Evolutionary conservation across 2,113 vertebrate genomes (phyloP).

Genomic region (Erythrolamprus reginae): DNA sequence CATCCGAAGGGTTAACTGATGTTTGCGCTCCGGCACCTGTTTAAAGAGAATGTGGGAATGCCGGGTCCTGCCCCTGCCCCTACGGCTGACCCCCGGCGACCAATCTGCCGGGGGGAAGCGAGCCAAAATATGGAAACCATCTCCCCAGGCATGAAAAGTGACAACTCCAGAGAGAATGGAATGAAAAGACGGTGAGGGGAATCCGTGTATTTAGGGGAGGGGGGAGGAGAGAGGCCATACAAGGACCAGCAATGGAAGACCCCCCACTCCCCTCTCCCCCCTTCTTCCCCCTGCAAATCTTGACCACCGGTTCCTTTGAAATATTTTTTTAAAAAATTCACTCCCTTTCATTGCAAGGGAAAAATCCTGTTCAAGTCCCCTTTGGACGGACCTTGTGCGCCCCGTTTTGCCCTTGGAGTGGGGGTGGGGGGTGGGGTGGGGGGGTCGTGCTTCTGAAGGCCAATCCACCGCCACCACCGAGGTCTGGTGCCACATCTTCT

Average conservation of each 20-base stretch:
- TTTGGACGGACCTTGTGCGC: neutral
- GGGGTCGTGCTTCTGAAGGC: slow-evolving; percentile 5
- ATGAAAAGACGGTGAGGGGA: neutral
- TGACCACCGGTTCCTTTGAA: neutral
- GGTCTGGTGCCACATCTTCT: slow-evolving; percentile 37
- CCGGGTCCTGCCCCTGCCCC: slow-evolving; percentile 42
- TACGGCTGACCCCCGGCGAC: slow-evolving; percentile 19
- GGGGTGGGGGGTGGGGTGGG: neutral
- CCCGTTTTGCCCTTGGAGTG: slow-evolving; percentile 30
- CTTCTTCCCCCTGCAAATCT: neutral
- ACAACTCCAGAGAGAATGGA: slow-evolving; percentile 2
- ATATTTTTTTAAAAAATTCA: no score
- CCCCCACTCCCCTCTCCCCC: neutral
- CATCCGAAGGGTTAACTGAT: neutral
- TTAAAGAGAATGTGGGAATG: slow-evolving; percentile 13
- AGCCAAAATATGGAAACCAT: slow-evolving; percentile 40
- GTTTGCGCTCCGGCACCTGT: slow-evolving; percentile 4
- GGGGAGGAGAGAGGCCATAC: neutral
- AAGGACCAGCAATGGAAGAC: neutral
- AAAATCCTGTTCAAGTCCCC: neutral
- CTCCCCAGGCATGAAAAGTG: slow-evolving; percentile 15
- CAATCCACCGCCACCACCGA: slow-evolving; percentile 34
- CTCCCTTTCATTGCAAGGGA: neutral
- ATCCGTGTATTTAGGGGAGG: neutral
- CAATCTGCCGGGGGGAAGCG: slow-evolving; percentile 21